These are phyloP conservation scores for Hirudinaria manillensis DNA, from an alignment of 2,888 invertebrate genomes.

Conservation along the genomic window DNA sequence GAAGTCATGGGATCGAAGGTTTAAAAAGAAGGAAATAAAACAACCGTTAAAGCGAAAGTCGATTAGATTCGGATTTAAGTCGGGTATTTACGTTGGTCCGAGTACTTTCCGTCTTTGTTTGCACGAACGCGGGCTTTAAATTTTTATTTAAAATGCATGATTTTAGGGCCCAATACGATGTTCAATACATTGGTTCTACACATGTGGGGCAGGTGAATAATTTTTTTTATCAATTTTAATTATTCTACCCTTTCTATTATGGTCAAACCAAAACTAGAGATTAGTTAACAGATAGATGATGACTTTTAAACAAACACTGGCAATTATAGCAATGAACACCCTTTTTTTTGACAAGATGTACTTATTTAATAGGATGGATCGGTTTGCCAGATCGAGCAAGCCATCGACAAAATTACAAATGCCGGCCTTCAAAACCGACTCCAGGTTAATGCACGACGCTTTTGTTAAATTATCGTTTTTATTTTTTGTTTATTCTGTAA, in stretches of 20 bases:
- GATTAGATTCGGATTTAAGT: too few species aligned
- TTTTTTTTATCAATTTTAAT: neutral
- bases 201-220: conserved; percentile 16
- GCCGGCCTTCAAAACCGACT: neutral
- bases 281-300: too few species aligned
- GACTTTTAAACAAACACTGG: neutral
- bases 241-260: neutral
- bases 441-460: too few species aligned
- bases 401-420: conserved; percentile 10
- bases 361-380: conserved; percentile 13
- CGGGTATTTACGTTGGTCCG: too few species aligned
- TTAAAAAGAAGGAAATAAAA: too few species aligned
- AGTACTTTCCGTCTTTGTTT: too few species aligned
- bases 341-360: neutral
- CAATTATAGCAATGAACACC: neutral
- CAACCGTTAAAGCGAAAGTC: too few species aligned
- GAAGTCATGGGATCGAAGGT: too few species aligned
- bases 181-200: conserved; percentile 3
- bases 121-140: too few species aligned
- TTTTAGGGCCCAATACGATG: conserved; percentile 8
- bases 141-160: neutral
- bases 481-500: too few species aligned
- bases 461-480: too few species aligned
- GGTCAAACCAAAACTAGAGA: too few species aligned
- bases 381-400: conserved; percentile 8